Evolutionary conservation across 2,888 invertebrate species (phyloP).

Genomic region (Sarcophaga caerulescens): DNA sequence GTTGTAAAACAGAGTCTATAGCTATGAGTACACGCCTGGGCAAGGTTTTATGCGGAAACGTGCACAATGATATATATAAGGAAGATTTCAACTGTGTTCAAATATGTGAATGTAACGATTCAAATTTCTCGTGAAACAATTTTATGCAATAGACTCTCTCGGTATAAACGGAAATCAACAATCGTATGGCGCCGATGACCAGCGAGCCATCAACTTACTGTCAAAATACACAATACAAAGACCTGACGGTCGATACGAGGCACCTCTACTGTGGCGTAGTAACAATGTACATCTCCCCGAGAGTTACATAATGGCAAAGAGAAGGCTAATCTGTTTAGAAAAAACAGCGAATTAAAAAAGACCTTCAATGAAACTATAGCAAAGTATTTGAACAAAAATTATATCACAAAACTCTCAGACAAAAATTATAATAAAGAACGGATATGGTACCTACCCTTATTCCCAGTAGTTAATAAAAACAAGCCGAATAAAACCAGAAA

Average conservation of each 20-base stretch:
- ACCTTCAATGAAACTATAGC: constrained; percentile 20
- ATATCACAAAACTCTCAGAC: constrained; percentile 48
- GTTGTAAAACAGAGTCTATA: not conserved
- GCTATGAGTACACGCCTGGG: constrained; percentile 23
- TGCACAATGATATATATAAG: not conserved
- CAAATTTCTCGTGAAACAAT: constrained; percentile 13
- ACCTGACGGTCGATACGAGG: constrained; percentile 22
- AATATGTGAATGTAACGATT: constrained; percentile 16
- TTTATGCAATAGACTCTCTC: constrained; percentile 2
- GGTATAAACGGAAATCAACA: not conserved
- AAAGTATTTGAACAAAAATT: constrained; percentile 63
- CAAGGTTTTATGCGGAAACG: not conserved
- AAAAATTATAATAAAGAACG: constrained; percentile 42
- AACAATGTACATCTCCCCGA: constrained; percentile 4
- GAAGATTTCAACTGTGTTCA: constrained; percentile 6
- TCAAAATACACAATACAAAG: constrained; percentile 9
- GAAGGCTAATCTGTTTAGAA: constrained; percentile 4
- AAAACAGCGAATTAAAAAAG: not conserved
- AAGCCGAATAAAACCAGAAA: not conserved
- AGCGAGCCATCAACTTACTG: not conserved
- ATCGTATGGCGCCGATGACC: not conserved
- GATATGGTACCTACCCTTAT: constrained; percentile 15
- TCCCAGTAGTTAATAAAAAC: too few relatives aligned
- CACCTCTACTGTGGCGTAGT: constrained; percentile 19
- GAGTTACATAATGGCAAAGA: constrained; percentile 33